These are phyloP conservation scores for Adelosebastes latens DNA, from an alignment of 2,797 vertebrate genomes.

Conservation along the genomic window DNA sequence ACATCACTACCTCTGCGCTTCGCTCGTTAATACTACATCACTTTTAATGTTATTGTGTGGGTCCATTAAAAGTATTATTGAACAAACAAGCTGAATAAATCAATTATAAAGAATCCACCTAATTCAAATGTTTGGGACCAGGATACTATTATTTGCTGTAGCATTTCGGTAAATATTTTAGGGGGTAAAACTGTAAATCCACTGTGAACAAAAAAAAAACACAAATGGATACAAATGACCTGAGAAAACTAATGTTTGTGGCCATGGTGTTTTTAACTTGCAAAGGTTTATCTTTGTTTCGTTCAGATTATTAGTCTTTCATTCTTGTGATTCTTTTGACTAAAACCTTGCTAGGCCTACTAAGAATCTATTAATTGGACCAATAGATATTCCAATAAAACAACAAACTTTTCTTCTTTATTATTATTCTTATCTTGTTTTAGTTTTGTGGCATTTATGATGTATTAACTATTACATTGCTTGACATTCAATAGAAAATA, in stretches of 20 bases:
- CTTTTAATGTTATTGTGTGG: background rate
- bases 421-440: accelerated
- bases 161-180: background rate
- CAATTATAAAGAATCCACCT: background rate
- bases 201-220: background rate
- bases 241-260: background rate
- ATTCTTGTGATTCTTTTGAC: background rate
- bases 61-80: background rate
- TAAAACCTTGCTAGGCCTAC: background rate
- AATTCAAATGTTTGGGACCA: background rate
- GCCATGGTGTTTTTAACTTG: background rate
- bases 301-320: background rate
- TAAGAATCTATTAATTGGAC: background rate
- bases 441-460: background rate
- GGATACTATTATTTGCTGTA: background rate
- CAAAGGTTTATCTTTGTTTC: background rate
- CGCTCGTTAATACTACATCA: too few species aligned
- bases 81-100: background rate
- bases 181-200: background rate
- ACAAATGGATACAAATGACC: too few species aligned
- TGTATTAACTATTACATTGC: background rate
- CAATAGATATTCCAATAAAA: background rate
- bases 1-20: too few species aligned
- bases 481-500: background rate
- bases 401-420: background rate